Base-by-base conservation (phyloP, 35 echinoderm and acorn worm genomes). In the Ophioderma brevispina region DNA sequence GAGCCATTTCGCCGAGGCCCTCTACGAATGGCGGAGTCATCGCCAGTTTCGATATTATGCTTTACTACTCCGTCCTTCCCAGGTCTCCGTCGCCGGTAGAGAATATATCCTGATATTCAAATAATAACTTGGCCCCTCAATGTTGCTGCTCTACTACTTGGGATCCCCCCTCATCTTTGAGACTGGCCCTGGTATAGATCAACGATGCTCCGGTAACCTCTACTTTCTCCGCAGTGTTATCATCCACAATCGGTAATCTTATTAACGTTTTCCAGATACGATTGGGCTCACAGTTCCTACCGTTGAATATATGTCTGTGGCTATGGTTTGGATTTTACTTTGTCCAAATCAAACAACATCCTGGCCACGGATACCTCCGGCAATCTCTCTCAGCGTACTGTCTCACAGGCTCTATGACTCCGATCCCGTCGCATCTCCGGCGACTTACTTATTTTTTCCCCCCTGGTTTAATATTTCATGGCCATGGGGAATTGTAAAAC, bases 381-480 rank as follows among this genome's bases (percentile, higher is more conserved):
- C 4, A 56, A n/a, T n/a, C n/a, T 32, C 78, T 32, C 13, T 42
- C 18, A 80, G 34, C 23, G 13, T 85, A 33, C 34, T 21, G 1
- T 46, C 40, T 34, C 31, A 18, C 23, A n/a, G 38, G 81, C 41
- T 85, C 82, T 21, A 85, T 13, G 0, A 85, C 14, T 28, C 82
- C 82, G 34, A 28, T 63, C 1, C 32, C 23, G n/a, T 59, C 34
- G 13, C 46, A 59, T 37, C 30, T 35, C 56, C 11, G 13, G 42
- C 56, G 13, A 13, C 34, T 55, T 13, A 15, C 64, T 50, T 14
- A 85, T 14, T 14, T 55, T 85, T n/a, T n/a, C n/a, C n/a, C 56
- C 82, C 82, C 35, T 2, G 23, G 35, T 63, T 55, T 23, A 85
- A 28, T 33, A 85, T 85, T 33, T 85, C 82, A 32, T 31, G 46